Base-by-base conservation (phyloP, 2,888 invertebrate genomes). In the Harpalus rubripes region DNA sequence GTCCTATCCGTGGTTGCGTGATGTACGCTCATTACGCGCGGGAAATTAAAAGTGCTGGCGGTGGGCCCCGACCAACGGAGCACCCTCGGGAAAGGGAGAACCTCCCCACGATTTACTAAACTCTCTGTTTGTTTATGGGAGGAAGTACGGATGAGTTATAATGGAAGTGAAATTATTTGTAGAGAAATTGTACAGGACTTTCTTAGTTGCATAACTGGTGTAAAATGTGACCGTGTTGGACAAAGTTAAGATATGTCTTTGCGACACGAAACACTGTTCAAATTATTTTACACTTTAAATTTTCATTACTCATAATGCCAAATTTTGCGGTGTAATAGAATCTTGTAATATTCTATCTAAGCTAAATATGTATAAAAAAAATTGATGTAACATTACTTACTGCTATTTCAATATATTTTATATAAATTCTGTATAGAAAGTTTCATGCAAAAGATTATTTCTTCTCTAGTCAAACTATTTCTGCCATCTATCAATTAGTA, bases 31-130 rank as follows among this genome's bases (percentile, higher is more conserved):
- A 72, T 82, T 82, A 82, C 16, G 32, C 61, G 79, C 18, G 52
- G 58, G 72, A 82, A 82, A 82, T 82, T 82, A 82, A 82, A 82
- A 82, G 82, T 82, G 65, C 72, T 82, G 59, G 32, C 68, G 16
- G 72, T 44, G 41, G 15, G 44, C 8, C 72, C 16, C 72, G 10
- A 15, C 44, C 18, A n/a, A 68, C 12, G 39, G 26, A 39, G 68
- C 41, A n/a, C 79, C 59, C 79, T 39, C 15, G 79, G 79, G 79
- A 52, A 12, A 52, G 44, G 44, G 44, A 52, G 44, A 52, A 59
- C 79, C 41, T 79, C 79, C 79, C 61, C 39, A 61, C 79, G 79
- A 79, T 79, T 79, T 32, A 79, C 15, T n/a, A 59, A 39, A 61
- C 59, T 61, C 18, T 39, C 26, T 74, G 72, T 74, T 74, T 74